A percentile compares a stretch with the other conserved stretches of the same genome.
Conservation (phyloP, 2,797 vertebrate genomes). For the Eidolon dupreanum region DNA sequence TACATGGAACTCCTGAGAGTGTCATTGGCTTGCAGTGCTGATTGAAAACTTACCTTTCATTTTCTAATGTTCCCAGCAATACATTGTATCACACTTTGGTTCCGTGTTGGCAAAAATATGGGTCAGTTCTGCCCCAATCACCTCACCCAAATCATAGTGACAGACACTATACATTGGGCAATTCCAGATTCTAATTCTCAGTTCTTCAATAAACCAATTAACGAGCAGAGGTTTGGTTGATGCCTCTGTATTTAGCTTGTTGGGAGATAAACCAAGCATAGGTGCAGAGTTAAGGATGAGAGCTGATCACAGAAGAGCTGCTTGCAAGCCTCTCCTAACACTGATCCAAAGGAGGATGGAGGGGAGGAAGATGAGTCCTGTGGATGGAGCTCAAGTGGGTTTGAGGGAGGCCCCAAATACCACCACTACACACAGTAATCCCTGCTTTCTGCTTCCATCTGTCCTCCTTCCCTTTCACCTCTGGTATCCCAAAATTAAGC, state of each 20-base stretch:
- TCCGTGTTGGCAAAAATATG: conserved; percentile 58
- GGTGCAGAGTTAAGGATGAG: not conserved
- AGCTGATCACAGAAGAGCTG: not conserved
- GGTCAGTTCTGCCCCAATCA: not conserved
- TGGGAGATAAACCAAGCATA: not conserved
- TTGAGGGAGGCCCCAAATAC: not conserved
- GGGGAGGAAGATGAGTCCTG: not conserved
- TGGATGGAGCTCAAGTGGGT: not conserved
- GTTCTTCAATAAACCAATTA: not conserved
- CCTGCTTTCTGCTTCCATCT: not conserved
- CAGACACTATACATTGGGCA: not conserved
- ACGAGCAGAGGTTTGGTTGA: not conserved
- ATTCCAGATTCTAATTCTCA: not conserved
- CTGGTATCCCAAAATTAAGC: not conserved
- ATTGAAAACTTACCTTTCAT: conserved; percentile 73
- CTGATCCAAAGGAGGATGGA: not conserved
- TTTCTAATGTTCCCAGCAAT: conserved; percentile 33
- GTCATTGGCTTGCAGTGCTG: conserved; percentile 62
- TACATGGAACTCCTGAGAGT: conserved; percentile 1
- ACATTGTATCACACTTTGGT: not conserved
- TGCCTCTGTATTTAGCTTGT: not conserved
- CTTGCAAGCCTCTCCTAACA: not conserved
- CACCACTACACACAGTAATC: not conserved
- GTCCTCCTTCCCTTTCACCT: not conserved
- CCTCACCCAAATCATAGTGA: not conserved